Conservation (phyloP, 2,113 vertebrate species). For the Bungarus multicinctus region DNA sequence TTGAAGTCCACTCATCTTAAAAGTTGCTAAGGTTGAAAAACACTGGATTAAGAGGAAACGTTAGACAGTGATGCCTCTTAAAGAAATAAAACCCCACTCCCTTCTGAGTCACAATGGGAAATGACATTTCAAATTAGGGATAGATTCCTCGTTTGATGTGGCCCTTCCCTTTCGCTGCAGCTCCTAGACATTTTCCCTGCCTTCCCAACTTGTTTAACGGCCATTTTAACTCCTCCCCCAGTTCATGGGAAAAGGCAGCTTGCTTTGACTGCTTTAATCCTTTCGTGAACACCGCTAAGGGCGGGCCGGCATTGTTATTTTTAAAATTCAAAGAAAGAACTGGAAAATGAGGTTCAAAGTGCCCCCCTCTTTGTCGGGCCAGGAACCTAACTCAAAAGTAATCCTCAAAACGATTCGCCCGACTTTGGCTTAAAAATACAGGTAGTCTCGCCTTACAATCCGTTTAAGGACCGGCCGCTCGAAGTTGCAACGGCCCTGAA, state of each 20-base stretch:
- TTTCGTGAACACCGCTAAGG: background rate
- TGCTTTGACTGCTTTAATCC: background rate
- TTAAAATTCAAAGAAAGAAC: background rate
- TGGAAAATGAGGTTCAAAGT: background rate
- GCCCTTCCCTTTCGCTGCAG: background rate
- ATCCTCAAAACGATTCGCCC: background rate
- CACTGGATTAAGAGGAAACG: background rate
- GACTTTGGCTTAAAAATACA: background rate
- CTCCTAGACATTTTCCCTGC: background rate
- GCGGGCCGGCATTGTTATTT: background rate
- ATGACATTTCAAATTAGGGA: background rate
- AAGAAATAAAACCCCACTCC: background rate
- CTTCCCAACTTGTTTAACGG: background rate
- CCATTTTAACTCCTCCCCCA: background rate
- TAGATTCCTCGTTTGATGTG: background rate
- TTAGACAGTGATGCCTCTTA: background rate
- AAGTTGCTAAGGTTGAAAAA: no score
- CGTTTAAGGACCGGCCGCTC: background rate
- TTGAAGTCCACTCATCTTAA: no score
- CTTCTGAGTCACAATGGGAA: background rate
- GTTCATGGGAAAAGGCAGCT: background rate
- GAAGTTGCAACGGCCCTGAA: background rate
- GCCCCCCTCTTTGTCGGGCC: background rate
- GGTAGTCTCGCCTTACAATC: background rate
- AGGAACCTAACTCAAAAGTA: background rate